Evolutionary conservation across 2,113 vertebrate species (phyloP), one percentile per base, ranked within the genome.

Genomic region (Epinephelus lanceolatus): DNA sequence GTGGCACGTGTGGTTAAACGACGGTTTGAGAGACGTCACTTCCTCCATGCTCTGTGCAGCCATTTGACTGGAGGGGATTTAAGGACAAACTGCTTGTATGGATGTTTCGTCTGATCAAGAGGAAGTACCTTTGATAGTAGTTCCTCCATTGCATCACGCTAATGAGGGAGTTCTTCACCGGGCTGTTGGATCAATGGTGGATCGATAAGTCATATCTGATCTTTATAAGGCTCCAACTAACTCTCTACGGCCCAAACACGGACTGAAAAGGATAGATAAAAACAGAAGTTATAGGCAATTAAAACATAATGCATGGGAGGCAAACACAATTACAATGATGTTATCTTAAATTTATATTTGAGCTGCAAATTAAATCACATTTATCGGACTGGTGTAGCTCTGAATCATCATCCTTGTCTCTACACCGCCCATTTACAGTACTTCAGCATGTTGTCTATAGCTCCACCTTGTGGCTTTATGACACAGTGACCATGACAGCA

Each of bases 401-500:
- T 51, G 12, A 71, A 60, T 30, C 51, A 47, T 70, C 67, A 27
- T 57, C 30, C 23, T 33, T 14, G 15, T 49, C 52, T 70, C 17
- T 73, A 25, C 27, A 62, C 74, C 23, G 5, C 55, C 71, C 65
- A 59, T 9, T 60, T 30, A 42, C 18, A 61, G 14, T 1, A 6
- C 45, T 56, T n/a, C n/a, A 84, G 63, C 18, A 17, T 52, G 56
- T 30, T 86, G 89, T 53, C 62, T 84, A 49, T 21, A 84, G 86
- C 80, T 3, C 91, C 92, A 88, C 72, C 93, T 55, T 71, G 89
- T 93, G 92, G 89, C 37, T 3, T 11, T 18, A 40, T 4, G 9
- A 61, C 9, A 61, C 11, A 70, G 3, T 52, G 11, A 42, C 63
- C 4, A 17, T 19, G 2, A 18, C 25, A 13, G 4, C 0, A 19